Conservation (phyloP, 2,888 invertebrate species). For the Balanococcus diminutus region DNA sequence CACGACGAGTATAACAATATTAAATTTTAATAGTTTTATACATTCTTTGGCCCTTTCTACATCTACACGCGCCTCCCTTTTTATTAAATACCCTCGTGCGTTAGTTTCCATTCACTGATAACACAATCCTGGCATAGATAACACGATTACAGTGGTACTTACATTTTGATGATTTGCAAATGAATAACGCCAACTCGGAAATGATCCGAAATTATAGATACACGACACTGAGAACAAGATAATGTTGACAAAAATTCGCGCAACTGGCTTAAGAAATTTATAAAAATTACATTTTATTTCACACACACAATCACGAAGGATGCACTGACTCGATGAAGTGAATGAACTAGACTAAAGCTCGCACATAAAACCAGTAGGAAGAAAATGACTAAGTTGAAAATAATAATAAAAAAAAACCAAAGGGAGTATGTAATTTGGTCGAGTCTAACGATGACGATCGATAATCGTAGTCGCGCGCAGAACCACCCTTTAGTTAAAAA, state of each 20-base stretch:
- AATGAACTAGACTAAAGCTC: conserved; percentile 43
- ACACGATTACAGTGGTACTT: neutral
- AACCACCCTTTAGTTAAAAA: conserved; percentile 33
- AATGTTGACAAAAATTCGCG: neutral
- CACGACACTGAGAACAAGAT: too few species aligned
- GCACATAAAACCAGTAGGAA: neutral
- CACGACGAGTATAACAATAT: neutral
- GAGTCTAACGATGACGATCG: conserved; percentile 20
- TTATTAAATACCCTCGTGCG: neutral
- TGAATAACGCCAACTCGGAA: neutral
- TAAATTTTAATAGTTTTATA: neutral
- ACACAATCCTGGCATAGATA: neutral
- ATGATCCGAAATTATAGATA: neutral
- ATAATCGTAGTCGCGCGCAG: conserved; percentile 45
- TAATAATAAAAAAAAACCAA: neutral
- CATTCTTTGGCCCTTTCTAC: neutral
- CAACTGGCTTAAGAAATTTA: neutral
- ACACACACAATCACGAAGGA: neutral
- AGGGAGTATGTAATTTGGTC: conserved; percentile 43
- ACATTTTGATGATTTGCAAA: neutral
- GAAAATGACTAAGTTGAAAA: neutral
- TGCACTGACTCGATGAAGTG: neutral
- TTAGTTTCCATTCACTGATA: neutral
- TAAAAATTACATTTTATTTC: neutral
- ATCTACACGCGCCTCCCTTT: neutral